Base-by-base conservation (phyloP, 2,888 invertebrate species). In the Graphium colonna region DNA sequence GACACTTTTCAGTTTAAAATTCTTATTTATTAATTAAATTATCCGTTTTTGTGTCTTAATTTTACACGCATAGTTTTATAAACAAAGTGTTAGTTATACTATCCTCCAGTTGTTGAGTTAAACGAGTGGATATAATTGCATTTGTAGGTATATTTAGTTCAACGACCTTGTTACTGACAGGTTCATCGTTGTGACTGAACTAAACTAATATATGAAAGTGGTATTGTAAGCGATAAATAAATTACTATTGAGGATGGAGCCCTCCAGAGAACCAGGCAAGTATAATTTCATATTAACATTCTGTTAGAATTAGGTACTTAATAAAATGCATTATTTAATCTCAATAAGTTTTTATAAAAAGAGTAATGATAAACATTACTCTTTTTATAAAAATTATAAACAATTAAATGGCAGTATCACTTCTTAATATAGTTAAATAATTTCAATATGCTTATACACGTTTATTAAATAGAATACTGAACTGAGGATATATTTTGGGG, bases 151-250 rank as follows among this genome's bases (percentile, higher is more conserved):
- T 85, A 89, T 89, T 87, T 88, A 88, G 89, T 89, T 89, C 89
- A 89, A 80, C 85, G 89, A 89, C 89, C 89, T 89, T 89, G 88
- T 85, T 89, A 78, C 87, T 89, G 89, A 88, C 89, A 89, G 89
- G 89, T 87, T 85, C 88, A 87, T 87, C 85, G 80, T 82, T 71
- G 81, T 82, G 74, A 80, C 82, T 79, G 76, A 80, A 82, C 73
- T 81, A 73, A 80, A 82, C 73, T 81, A 73, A 77, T 83, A 76
- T 81, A 88, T 79, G 83, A 87, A 84, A 88, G 86, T 86, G 81
- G 75, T 81, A 66, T 64, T 71, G 69, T 75, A 77, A 67, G 71
- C 69, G 69, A 75, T 75, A 78, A 74, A 74, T 76, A 70, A 69
- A 70, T 71, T 75, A 65, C 66, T 68, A 67, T 67, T 62, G 68